A percentile compares a stretch with the other conserved stretches of the same genome.
phyloP scores from a whole-genome alignment of 2,113 vertebrate genomes.

The Pituophis catenifer region DNA sequence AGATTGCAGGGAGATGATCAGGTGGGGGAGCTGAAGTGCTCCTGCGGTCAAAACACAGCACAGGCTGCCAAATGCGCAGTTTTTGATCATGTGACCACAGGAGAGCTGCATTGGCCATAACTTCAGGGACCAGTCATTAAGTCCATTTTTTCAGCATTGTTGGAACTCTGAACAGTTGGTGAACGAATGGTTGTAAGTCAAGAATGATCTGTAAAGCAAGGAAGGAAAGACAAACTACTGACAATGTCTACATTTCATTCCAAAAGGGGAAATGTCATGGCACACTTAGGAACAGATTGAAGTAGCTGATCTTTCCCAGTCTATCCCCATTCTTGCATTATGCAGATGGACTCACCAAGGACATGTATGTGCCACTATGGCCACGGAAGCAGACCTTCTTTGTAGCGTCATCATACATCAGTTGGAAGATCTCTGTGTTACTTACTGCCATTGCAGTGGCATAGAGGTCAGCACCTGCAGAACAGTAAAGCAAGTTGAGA shows the following conservation, averaged over 20 bases:
- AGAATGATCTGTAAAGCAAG: not conserved
- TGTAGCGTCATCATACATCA: constrained; percentile 22
- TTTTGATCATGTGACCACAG: not conserved
- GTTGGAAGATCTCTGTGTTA: constrained; percentile 39
- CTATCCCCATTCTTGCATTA: too few relatives aligned
- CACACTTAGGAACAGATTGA: not conserved
- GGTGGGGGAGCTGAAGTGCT: too few relatives aligned
- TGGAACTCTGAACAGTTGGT: not conserved
- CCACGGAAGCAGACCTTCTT: constrained; percentile 37
- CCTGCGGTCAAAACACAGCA: too few relatives aligned
- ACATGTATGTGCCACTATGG: constrained; percentile 28
- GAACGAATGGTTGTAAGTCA: not conserved
- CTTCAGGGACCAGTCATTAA: not conserved
- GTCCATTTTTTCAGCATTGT: not conserved
- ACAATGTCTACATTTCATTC: not conserved
- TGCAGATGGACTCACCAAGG: constrained; percentile 15
- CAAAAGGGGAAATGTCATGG: not conserved
- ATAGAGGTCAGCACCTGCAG: constrained; percentile 33
- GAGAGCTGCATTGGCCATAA: not conserved
- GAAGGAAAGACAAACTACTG: not conserved
- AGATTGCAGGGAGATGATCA: too few relatives aligned
- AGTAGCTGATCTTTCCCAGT: not conserved
- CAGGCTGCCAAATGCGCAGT: not conserved
- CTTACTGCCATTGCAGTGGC: constrained; percentile 20
- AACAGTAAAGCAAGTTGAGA: not conserved